A percentile compares a stretch with the other conserved stretches of the same genome.
phyloP scores from a whole-genome alignment of 2,113 vertebrate genomes.

The Hystrix brachyura region DNA sequence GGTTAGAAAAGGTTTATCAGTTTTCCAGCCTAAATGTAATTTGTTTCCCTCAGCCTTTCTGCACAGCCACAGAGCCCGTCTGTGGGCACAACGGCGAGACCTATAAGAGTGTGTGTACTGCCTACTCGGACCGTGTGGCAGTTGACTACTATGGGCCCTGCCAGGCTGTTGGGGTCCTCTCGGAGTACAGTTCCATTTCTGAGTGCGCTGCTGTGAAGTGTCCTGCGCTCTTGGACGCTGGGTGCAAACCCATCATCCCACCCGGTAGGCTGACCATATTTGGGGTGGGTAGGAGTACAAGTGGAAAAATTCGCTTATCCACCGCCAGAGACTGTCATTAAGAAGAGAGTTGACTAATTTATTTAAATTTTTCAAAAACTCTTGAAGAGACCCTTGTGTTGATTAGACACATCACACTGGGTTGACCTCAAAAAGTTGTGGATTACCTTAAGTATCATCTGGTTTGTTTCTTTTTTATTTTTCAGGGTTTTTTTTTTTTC shows the following conservation, averaged over 20 bases:
- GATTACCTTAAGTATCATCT: background rate
- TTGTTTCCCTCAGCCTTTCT: constrained; percentile 86
- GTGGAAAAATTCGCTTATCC: background rate
- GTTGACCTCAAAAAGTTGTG: background rate
- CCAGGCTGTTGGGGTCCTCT: constrained; percentile 92
- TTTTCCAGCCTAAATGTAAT: constrained; percentile 36
- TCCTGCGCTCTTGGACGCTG: constrained; percentile 86
- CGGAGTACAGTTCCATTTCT: constrained; percentile 85
- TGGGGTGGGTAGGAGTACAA: background rate
- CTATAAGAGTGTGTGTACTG: constrained; percentile 94
- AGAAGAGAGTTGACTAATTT: background rate
- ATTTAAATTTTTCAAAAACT: background rate
- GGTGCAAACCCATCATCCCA: constrained; percentile 93
- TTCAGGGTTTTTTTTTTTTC: background rate
- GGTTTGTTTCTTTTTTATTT: background rate
- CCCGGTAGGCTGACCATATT: constrained; percentile 89
- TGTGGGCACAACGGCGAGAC: constrained; percentile 97
- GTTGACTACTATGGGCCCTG: constrained; percentile 94
- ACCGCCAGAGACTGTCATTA: background rate
- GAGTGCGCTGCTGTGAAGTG: constrained; percentile 94
- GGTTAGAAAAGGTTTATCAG: background rate
- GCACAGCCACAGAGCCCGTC: constrained; percentile 89
- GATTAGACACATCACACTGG: background rate
- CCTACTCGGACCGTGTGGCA: constrained; percentile 94
- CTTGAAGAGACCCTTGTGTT: background rate